A percentile compares a stretch with the other conserved stretches of the same genome.
Evolutionary conservation across 2,797 vertebrate genomes (phyloP).

Genomic region (Chloroceryle amazona): DNA sequence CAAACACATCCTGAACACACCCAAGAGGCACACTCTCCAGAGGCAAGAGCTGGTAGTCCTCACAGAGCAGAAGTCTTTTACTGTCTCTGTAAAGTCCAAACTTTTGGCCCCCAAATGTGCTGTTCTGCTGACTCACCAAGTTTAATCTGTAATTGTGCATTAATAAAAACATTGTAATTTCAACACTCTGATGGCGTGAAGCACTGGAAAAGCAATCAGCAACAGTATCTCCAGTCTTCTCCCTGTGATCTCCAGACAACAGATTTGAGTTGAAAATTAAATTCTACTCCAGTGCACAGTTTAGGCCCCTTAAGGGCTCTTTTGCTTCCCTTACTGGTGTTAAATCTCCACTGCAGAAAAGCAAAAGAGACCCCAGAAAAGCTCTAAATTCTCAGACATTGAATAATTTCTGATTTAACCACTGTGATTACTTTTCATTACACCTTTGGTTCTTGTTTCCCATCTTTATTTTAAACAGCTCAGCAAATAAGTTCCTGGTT

Average conservation of each 20-base stretch:
- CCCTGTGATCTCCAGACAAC: neutral
- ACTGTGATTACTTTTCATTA: accelerated
- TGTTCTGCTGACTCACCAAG: neutral
- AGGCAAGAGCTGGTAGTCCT: too few species aligned
- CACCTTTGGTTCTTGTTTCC: neutral
- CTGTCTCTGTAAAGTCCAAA: neutral
- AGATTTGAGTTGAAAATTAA: neutral
- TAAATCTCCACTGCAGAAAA: neutral
- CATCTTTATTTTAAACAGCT: neutral
- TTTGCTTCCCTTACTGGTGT: neutral
- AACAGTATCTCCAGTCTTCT: neutral
- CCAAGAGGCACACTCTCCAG: neutral
- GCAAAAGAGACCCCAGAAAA: neutral
- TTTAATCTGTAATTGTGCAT: neutral
- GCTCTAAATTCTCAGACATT: neutral
- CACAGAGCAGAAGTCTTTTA: neutral
- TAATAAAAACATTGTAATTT: neutral
- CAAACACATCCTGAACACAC: neutral
- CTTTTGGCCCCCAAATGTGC: neutral
- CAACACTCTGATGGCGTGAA: neutral
- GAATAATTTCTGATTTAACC: neutral
- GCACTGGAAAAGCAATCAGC: neutral
- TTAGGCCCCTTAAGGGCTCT: neutral
- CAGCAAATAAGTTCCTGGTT: neutral
- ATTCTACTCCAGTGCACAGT: neutral